Conservation (phyloP, 2,113 vertebrate species). For the Peucedramus taeniatus region DNA sequence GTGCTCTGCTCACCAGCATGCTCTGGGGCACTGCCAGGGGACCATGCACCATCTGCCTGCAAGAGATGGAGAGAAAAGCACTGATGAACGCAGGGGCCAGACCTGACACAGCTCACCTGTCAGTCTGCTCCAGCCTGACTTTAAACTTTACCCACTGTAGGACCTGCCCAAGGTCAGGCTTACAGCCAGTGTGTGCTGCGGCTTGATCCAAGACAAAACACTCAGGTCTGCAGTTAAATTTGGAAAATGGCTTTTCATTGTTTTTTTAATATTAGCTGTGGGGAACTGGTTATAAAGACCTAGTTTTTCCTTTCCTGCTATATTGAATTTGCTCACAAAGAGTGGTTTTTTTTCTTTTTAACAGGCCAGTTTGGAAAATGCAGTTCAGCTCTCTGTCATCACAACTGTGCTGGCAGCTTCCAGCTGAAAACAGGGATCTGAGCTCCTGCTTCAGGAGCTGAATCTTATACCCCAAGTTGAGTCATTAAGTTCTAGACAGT, state of each 20-base stretch:
- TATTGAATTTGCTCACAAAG: neutral
- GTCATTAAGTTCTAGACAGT: neutral
- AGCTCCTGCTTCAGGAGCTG: neutral
- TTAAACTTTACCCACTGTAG: fast-evolving
- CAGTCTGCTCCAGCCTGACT: neutral
- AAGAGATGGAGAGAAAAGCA: neutral
- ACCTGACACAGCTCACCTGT: neutral
- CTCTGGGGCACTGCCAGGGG: neutral
- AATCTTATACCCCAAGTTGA: fast-evolving
- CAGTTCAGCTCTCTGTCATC: neutral
- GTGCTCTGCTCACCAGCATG: fast-evolving
- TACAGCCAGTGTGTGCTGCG: fast-evolving
- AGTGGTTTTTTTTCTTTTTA: neutral
- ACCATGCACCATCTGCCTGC: fast-evolving
- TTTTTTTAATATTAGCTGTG: neutral
- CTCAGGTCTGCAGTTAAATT: neutral
- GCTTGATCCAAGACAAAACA: neutral
- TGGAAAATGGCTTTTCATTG: neutral
- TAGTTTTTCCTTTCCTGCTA: neutral
- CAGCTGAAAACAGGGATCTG: neutral
- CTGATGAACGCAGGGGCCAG: neutral
- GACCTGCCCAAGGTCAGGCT: neutral
- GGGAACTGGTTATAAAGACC: neutral
- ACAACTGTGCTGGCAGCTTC: neutral
- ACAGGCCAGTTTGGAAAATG: neutral